Evolutionary conservation across 2,888 invertebrate genomes (phyloP), one percentile per base, ranked within the genome.

Genomic region (Trichopria drosophilae): DNA sequence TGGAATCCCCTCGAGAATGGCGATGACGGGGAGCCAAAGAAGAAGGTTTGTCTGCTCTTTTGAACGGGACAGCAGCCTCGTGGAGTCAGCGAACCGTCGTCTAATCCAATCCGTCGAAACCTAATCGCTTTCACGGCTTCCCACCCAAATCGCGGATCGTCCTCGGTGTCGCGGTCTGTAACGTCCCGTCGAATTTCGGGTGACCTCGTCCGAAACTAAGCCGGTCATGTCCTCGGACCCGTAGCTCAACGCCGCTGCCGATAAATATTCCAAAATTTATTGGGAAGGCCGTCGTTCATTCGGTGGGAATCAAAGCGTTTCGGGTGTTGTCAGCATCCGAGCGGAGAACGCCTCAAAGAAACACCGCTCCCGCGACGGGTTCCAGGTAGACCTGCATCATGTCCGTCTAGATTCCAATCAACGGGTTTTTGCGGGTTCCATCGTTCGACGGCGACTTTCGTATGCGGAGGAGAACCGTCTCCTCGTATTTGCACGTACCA

Each of bases 281-380:
- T 56, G 63, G 60, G 58, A 57, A 60, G 65, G 59, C 58, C 58
- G 54, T 36, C n/a, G n/a, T n/a, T n/a, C n/a, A n/a, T n/a, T 68
- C 71, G 71, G 71, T 64, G 63, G 64, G 67, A 69, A 68, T 71
- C 70, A 71, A 71, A 72, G 69, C 60, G 61, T 64, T 64, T 67
- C 63, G 68, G 67, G 65, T 69, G 65, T 69, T 63, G 69, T 68
- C 64, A 63, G 60, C 58, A 60, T 53, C 42, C 55, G 58, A 51
- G 48, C 46, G 47, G 45, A 58, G 61, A 61, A 63, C 62, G 59
- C 62, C 62, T 67, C 70, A 68, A 69, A 70, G 66, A 43, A 64
- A 64, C 63, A 63, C 69, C 68, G 69, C 66, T 58, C 36, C 22
- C 47, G 54, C 61, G 53, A 55, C 61, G 58, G 57, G 61, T 62